Evolutionary conservation across 2,113 vertebrate genomes (phyloP).

Genomic region (Todiramphus chloris): DNA sequence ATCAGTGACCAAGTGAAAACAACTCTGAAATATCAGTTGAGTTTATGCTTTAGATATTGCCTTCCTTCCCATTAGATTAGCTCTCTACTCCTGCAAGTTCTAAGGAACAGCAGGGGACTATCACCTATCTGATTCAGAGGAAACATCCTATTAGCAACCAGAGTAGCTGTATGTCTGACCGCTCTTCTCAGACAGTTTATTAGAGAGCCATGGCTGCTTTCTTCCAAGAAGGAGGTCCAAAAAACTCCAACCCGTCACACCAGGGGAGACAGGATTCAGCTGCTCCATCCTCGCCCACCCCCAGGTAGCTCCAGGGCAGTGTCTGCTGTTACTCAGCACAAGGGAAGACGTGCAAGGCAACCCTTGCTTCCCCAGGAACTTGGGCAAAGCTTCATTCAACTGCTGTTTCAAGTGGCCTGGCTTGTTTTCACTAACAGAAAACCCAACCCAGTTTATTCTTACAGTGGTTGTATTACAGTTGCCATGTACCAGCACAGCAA

Average conservation of each 20-base stretch:
- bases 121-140: not conserved
- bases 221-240: not conserved
- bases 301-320: not conserved
- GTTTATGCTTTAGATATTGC: not conserved
- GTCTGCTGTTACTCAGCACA: not conserved
- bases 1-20: not conserved
- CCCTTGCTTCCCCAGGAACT: not conserved
- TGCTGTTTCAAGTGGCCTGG: not conserved
- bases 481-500: not conserved
- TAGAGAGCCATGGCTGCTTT: not conserved
- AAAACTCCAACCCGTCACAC: not conserved
- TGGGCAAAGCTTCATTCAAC: not conserved
- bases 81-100: not conserved
- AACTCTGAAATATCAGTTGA: not conserved
- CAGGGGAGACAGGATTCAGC: not conserved
- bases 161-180: not conserved
- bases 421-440: not conserved
- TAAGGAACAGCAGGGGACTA: not conserved
- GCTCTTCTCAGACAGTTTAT: not conserved
- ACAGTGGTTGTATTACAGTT: not conserved
- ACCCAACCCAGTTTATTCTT: not conserved
- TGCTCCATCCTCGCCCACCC: not conserved
- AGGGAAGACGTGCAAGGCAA: not conserved
- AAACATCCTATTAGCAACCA: not conserved
- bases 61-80: not conserved